Evolutionary conservation across 2,797 vertebrate genomes (phyloP).

Genomic region (Lutjanus campechanus): DNA sequence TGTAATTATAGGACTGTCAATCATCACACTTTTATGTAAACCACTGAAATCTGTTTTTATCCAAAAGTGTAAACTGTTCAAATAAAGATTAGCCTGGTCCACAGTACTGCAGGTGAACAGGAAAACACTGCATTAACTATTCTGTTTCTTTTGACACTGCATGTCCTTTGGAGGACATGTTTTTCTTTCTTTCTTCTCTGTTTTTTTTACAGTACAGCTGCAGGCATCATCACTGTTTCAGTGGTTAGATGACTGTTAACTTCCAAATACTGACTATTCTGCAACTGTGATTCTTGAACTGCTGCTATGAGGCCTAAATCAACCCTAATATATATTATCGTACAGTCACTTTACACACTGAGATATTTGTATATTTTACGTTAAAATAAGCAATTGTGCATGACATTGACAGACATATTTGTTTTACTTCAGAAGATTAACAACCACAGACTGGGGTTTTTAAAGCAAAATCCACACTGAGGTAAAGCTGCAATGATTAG

Average conservation of each 20-base stretch:
- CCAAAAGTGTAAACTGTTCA: not conserved
- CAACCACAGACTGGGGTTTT: not conserved
- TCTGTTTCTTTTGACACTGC: conserved; percentile 2
- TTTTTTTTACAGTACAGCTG: not conserved
- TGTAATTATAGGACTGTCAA: conserved; percentile 21
- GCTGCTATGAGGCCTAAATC: not conserved
- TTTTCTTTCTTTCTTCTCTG: not conserved
- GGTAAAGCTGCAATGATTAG: too few species aligned
- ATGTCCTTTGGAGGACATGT: not conserved
- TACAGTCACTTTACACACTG: not conserved
- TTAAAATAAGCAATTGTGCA: not conserved
- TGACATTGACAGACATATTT: too few species aligned
- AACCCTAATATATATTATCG: not conserved
- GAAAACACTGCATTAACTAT: conserved; percentile 2
- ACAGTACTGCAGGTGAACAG: not conserved
- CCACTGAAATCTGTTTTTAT: conserved; percentile 1
- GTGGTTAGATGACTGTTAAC: too few species aligned
- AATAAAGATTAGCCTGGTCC: not conserved
- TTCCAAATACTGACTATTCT: not conserved
- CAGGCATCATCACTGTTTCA: not conserved
- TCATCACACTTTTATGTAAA: conserved; percentile 27
- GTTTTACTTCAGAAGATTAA: too few species aligned
- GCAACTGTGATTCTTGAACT: not conserved
- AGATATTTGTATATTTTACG: not conserved
- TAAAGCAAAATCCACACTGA: not conserved